Base-by-base conservation (phyloP, 2,888 invertebrate species). In the Melanargia galathea region DNA sequence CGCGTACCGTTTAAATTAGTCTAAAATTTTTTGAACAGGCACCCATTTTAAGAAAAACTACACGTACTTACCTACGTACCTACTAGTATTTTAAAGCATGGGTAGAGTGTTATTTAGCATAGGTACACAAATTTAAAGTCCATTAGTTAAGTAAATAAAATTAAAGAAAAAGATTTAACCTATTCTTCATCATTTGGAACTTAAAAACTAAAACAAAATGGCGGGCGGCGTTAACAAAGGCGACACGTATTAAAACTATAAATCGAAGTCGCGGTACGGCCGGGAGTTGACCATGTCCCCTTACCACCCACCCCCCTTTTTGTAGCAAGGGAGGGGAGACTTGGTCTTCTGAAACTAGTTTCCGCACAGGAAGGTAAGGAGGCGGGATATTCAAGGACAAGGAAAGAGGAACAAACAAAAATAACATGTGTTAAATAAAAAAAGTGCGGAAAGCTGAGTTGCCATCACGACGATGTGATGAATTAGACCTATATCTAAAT, bases 261-360 rank as follows among this genome's bases (percentile, higher is more conserved):
- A 80, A 79, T 81, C 79, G 79, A 79, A 77, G 78, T 79, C 75
- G 75, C 72, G 72, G 70, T 72, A 71, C 75, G 75, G 74, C 72
- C 70, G 73, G 74, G 75, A 74, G 79, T 81, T 82, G 82, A 82
- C 81, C 82, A 78, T 78, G 78, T 80, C 80, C 79, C 77, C 75
- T 72, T 71, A 69, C 72, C 72, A 73, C 75, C 77, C 75, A 72
- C 76, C 72, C 73, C 71, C 75, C 75, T 72, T 67, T 71, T 65
- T 64, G 68, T 65, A 71, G 63, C 71, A 70, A 75, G 73, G 75
- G 74, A 71, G 76, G 76, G 72, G 75, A 74, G 71, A 73, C 71
- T 71, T 71, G 73, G 70, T 71, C 71, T 73, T 74, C 73, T 71
- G 70, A 70, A 68, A 66, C 68, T 67, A 70, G 71, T 70, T 66